Base-by-base conservation (phyloP, 2,888 invertebrate genomes). In the Luffia ferchaultella region DNA sequence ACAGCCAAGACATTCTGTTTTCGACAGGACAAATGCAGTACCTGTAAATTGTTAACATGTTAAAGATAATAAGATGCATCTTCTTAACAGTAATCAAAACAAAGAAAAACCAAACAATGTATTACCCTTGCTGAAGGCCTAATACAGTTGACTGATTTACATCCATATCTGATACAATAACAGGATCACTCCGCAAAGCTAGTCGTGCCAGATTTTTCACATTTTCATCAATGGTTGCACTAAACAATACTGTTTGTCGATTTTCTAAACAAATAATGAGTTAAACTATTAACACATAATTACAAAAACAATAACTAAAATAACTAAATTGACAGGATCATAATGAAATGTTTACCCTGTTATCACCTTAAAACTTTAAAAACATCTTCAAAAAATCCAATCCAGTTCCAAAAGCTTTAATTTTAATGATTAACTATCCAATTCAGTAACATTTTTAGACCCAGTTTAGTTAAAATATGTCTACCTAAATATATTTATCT, bases 221-320 rank as follows among this genome's bases (percentile, higher is more conserved):
- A 76, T 94, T 95, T 53, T 91, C 87, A 17, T 95, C 95, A 65
- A 96, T 93, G n/a, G 98, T 98, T n/a, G 98, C 98, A 66, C 97
- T 97, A 72, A 98, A 98, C 53, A 98, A 72, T 89, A 97, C 92
- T 0, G 98, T 98, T 82, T 98, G 97, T 50, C 98, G 87, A 48
- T 90, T 89, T 76, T 91, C 96, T 96, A 68, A 43, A 85, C 84
- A n/a, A n/a, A n/a, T n/a, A n/a, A n/a, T n/a, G n/a, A n/a, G n/a
- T n/a, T n/a, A n/a, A n/a, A n/a, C n/a, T n/a, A n/a, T n/a, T n/a
- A n/a, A n/a, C n/a, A n/a, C n/a, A n/a, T n/a, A n/a, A n/a, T n/a
- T n/a, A n/a, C n/a, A n/a, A n/a, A n/a, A n/a, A n/a, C n/a, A n/a
- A n/a, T n/a, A n/a, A n/a, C n/a, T n/a, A n/a, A n/a, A n/a, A n/a